Conservation (phyloP, 2,888 invertebrate species). For the Masnerella sp. region DNA sequence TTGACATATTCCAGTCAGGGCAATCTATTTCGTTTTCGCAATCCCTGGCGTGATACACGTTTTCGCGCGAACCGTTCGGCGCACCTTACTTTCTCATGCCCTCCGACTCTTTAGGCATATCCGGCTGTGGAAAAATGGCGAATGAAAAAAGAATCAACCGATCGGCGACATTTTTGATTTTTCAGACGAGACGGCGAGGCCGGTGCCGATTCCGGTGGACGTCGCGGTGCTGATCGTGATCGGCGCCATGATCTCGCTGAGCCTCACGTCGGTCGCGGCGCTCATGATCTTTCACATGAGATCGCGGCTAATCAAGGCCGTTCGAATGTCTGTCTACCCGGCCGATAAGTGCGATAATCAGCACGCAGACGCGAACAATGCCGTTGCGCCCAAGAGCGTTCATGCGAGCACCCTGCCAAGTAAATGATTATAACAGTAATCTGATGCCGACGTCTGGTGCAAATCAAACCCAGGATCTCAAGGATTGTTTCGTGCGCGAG, state of each 20-base stretch:
- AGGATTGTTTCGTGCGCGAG: too few species aligned
- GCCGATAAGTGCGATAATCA: slow-evolving; percentile 29
- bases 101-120: slow-evolving; percentile 59
- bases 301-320: slow-evolving; percentile 71
- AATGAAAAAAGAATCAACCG: slow-evolving; percentile 21
- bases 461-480: too few species aligned
- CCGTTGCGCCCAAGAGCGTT: slow-evolving; percentile 4
- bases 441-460: too few species aligned
- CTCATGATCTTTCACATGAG: slow-evolving; percentile 73
- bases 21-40: slow-evolving; percentile 54
- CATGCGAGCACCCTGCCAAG: slow-evolving; percentile 34
- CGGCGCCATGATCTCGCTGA: slow-evolving; percentile 72
- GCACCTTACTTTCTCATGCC: slow-evolving; percentile 61
- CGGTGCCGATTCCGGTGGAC: slow-evolving; percentile 68
- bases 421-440: too few species aligned
- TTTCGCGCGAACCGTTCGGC: slow-evolving; percentile 53
- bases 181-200: slow-evolving; percentile 62
- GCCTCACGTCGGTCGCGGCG: slow-evolving; percentile 71
- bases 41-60: slow-evolving; percentile 48
- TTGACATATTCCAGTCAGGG: too few species aligned
- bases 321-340: slow-evolving; percentile 67
- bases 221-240: slow-evolving; percentile 71
- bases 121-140: slow-evolving; percentile 36
- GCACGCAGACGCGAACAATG: slow-evolving; percentile 7
- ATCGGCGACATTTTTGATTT: slow-evolving; percentile 21